A percentile compares a stretch with the other conserved stretches of the same genome.
Evolutionary conservation across 2,797 vertebrate species (phyloP).

Genomic region (Percopsis omiscomaycus): DNA sequence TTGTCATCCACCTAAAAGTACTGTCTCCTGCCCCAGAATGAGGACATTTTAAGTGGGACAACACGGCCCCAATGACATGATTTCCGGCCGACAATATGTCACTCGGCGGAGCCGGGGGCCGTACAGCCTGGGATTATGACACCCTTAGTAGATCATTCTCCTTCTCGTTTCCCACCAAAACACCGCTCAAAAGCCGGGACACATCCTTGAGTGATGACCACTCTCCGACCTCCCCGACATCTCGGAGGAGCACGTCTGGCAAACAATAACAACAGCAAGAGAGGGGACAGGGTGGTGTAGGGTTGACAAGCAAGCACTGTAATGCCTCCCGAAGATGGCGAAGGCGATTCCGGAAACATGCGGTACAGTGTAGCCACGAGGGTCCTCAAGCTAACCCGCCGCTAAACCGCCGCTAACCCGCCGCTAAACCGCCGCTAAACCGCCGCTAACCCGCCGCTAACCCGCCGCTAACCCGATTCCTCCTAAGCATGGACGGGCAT

Average conservation of each 20-base stretch:
- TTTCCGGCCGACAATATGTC: slow-evolving; percentile 44
- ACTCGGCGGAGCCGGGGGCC: slow-evolving; percentile 23
- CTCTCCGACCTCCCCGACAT: slow-evolving; percentile 34
- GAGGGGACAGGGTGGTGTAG: slow-evolving; percentile 12
- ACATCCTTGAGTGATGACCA: slow-evolving; percentile 30
- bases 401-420: slow-evolving; percentile 24
- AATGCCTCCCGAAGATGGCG: slow-evolving; percentile 61
- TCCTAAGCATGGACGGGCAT: slow-evolving; percentile 8
- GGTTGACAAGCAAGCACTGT: slow-evolving; percentile 55
- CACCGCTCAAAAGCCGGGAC: slow-evolving; percentile 37
- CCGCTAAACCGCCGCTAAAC: slow-evolving; percentile 64
- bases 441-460: too few relatives aligned
- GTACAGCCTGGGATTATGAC: slow-evolving; percentile 42
- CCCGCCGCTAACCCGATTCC: slow-evolving; percentile 66
- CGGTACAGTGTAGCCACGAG: slow-evolving; percentile 65
- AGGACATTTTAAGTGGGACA: slow-evolving; percentile 14
- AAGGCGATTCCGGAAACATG: slow-evolving; percentile 58
- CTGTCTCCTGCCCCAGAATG: slow-evolving; percentile 1
- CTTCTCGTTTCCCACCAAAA: slow-evolving; percentile 45
- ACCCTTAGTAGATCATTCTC: slow-evolving; percentile 40
- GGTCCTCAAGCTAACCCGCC: slow-evolving; percentile 63
- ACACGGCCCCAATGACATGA: slow-evolving; percentile 27
- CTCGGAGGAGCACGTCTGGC: slow-evolving; percentile 36
- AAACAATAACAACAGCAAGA: slow-evolving; percentile 4
- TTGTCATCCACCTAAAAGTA: not conserved